Conservation (phyloP, 1,140 invertebrate genomes). For the Oreohelix idahoensis region DNA sequence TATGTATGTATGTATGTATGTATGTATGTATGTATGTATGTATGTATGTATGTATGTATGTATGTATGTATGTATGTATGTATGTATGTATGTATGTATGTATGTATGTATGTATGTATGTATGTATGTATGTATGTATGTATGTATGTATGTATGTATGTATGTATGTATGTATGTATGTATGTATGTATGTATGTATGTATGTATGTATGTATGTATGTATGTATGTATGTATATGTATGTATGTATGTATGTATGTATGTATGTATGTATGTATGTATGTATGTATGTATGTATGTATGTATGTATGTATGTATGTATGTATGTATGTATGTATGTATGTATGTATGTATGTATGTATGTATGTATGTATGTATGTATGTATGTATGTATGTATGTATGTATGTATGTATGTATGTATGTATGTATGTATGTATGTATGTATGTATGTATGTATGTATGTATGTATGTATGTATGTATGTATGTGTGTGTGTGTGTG, state of each 20-base stretch:
- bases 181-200: constrained; percentile 42
- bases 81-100: constrained; percentile 42
- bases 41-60: constrained; percentile 32
- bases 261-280: constrained; percentile 22
- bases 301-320: constrained; percentile 11
- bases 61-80: constrained; percentile 34
- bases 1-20: constrained; percentile 21
- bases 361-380: constrained; percentile 14
- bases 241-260: constrained; percentile 34
- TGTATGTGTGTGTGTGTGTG: too few relatives aligned
- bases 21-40: constrained; percentile 23
- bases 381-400: constrained; percentile 6
- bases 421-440: constrained; percentile 19
- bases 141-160: constrained; percentile 44
- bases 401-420: constrained; percentile 13
- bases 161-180: constrained; percentile 44
- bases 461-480: neutral
- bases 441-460: constrained; percentile 22
- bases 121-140: constrained; percentile 42
- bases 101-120: constrained; percentile 32
- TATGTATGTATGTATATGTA: constrained; percentile 42
- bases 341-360: constrained; percentile 25
- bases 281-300: constrained; percentile 15
- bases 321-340: constrained; percentile 17
- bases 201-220: constrained; percentile 44